phyloP scores from a whole-genome alignment of 2,888 invertebrate genomes.

The Metallyticus violacea region DNA sequence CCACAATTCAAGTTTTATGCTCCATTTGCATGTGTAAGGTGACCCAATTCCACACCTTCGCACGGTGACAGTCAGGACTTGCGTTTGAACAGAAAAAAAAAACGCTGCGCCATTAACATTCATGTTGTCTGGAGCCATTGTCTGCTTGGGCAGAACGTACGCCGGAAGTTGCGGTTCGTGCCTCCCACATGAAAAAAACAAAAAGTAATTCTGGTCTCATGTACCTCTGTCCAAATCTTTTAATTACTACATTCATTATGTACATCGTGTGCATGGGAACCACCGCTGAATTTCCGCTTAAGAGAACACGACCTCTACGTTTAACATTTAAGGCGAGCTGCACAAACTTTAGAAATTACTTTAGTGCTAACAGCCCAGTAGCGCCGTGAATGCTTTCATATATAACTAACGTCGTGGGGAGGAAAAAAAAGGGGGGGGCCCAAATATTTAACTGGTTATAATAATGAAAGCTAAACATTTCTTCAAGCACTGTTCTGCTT shows the following conservation, averaged over 20 bases:
- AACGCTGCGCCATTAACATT: not conserved
- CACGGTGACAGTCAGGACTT: not conserved
- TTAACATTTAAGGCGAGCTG: too few species aligned
- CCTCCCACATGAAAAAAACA: not conserved
- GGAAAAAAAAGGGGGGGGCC: too few species aligned
- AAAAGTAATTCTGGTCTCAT: not conserved
- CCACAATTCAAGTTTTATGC: not conserved
- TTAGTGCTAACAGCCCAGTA: too few species aligned
- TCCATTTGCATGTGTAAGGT: not conserved
- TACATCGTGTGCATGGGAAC: not conserved
- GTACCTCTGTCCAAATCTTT: not conserved
- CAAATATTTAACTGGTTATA: too few species aligned
- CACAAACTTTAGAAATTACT: too few species aligned
- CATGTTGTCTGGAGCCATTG: not conserved
- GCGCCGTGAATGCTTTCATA: too few species aligned
- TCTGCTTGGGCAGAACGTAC: not conserved
- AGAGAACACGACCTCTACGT: not conserved
- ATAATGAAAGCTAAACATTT: too few species aligned
- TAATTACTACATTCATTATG: not conserved
- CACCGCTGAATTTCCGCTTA: not conserved
- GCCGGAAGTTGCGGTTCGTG: not conserved
- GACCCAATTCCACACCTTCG: too few species aligned
- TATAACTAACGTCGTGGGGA: too few species aligned
- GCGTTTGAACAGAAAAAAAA: too few species aligned
- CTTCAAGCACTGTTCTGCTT: too few species aligned